Base-by-base conservation (phyloP, 2,797 vertebrate genomes). In the Neomorphus geoffroyi region DNA sequence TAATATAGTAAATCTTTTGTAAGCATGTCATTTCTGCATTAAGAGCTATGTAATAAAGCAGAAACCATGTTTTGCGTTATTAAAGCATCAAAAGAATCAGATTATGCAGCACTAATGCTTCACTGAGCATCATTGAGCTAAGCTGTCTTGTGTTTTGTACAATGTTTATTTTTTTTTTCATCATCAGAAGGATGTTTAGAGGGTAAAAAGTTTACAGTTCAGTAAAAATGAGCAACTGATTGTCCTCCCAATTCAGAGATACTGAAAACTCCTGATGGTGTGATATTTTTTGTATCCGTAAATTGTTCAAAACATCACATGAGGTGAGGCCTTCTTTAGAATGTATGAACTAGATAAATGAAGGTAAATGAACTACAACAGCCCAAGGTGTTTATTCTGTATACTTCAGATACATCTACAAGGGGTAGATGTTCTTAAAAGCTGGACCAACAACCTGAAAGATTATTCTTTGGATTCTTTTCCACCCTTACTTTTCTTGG, bases 1-100 rank as follows among this genome's bases (percentile, higher is more conserved):
- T 39, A 81, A 79, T 90, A 86, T 30, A 95, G 75, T 96, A 92
- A 96, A 91, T 95, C 89, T 93, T 96, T 93, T 86, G 67, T 89
- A 94, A 92, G 70, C 46, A 45, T 86, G 71, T 72, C 7, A 78
- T 92, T 94, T 95, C 86, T 96, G 87, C 64, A 95, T 93, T 96
- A 96, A 75, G 45, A 91, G 43, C 77, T 67, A 79, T 86, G 37
- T 43, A 93, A 91, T 94, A 96, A 92, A 96, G 81, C 23, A 94
- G 61, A 95, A 93, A 62, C 53, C 60, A 81, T 73, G 53, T 81
- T 97, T 94, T 95, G 64, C 72, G 92, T 95, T 96, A 96, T 94
- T 92, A 93, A 97, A 93, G 53, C 81, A 86, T 88, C 73, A 95
- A 85, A 88, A 7, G 1, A 94, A 93, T 94, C 74, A 95, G 61